These are phyloP conservation scores for Orthonyx spaldingii DNA, from an alignment of 2,113 vertebrate genomes.

Conservation along the genomic window DNA sequence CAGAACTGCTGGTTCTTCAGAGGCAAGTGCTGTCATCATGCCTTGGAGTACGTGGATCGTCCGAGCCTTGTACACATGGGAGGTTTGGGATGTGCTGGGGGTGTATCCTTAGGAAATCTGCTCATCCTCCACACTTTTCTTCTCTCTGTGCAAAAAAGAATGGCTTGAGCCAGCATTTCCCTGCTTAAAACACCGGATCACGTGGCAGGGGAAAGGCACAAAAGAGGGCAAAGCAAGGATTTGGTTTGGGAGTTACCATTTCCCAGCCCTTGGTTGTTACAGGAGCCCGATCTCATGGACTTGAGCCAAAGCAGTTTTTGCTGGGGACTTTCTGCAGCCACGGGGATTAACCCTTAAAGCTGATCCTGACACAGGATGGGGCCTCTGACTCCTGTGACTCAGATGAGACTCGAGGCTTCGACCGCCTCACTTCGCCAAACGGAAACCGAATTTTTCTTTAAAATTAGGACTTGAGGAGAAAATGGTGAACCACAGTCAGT, in stretches of 20 bases:
- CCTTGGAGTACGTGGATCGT: not conserved
- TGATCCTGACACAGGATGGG: not conserved
- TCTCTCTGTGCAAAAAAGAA: not conserved
- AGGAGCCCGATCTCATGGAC: not conserved
- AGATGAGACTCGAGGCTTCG: not conserved
- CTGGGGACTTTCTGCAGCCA: not conserved
- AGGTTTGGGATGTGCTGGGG: not conserved
- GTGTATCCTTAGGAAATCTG: not conserved
- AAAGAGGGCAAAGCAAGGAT: not conserved
- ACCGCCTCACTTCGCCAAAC: rapidly evolving
- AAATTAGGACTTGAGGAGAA: not conserved
- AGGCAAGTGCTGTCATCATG: rapidly evolving
- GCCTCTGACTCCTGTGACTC: not conserved
- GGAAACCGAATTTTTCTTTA: not conserved
- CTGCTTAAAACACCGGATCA: rapidly evolving
- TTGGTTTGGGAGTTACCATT: not conserved
- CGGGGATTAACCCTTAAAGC: not conserved
- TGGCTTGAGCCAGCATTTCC: not conserved
- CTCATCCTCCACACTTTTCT: not conserved
- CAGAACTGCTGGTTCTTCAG: not conserved
- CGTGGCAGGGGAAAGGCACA: not conserved
- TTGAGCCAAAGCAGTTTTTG: not conserved
- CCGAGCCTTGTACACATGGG: rapidly evolving
- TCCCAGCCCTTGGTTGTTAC: not conserved
- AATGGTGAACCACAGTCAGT: not conserved